Evolutionary conservation across 2,113 vertebrate species (phyloP).

Genomic region (Zingel zingel): DNA sequence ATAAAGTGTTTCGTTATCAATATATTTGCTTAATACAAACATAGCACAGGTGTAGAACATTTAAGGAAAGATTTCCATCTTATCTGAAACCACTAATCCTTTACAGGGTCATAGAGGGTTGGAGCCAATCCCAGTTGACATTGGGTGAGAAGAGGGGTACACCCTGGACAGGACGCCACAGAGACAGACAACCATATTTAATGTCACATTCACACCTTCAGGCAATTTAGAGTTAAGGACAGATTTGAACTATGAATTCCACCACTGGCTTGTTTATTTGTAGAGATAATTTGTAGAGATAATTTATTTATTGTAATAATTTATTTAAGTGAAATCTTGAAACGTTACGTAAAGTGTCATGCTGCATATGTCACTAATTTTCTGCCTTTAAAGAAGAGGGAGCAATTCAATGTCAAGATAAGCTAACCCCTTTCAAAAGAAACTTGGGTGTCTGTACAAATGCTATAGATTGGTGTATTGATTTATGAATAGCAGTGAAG

Average conservation of each 20-base stretch:
- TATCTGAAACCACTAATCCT: too few species aligned
- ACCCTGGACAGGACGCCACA: background rate
- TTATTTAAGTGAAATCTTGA: too few species aligned
- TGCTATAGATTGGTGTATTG: slow-evolving; percentile 9
- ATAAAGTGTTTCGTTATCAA: too few species aligned
- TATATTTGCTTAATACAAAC: too few species aligned
- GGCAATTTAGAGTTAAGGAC: background rate
- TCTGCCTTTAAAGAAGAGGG: background rate
- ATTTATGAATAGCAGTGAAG: background rate
- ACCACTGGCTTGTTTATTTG: background rate
- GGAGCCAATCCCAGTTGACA: background rate
- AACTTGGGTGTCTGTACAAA: background rate
- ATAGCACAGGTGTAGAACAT: too few species aligned
- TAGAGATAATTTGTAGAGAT: too few species aligned
- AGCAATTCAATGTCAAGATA: background rate
- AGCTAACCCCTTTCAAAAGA: background rate
- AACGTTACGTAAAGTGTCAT: background rate
- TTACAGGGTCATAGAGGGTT: background rate
- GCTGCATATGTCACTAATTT: background rate
- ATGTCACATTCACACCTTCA: background rate
- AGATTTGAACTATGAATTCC: background rate
- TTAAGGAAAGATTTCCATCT: too few species aligned
- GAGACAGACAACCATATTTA: background rate
- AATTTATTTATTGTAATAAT: too few species aligned
- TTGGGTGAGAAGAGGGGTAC: background rate